Percentiles rank a stretch among this genome's conserved stretches.
Conservation (phyloP, 2,888 invertebrate species). For the Danaus chrysippus region DNA sequence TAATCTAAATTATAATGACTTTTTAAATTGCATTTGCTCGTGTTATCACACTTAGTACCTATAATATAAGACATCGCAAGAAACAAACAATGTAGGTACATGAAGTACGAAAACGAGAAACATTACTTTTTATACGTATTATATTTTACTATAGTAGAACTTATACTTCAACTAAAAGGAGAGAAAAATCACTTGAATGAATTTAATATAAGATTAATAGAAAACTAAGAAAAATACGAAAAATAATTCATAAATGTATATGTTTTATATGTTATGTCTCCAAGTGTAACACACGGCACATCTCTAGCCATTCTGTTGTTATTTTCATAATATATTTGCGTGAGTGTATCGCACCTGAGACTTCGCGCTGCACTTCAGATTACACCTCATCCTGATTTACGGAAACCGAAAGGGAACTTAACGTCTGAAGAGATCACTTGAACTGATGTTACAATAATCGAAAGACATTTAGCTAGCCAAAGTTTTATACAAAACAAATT, state of each 20-base stretch:
- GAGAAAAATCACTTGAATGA: too few relatives aligned
- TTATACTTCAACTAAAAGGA: too few relatives aligned
- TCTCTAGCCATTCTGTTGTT: conserved; percentile 58
- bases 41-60: conserved; percentile 16
- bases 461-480: too few relatives aligned
- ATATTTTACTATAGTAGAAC: too few relatives aligned
- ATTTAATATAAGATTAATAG: too few relatives aligned
- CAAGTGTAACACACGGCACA: conserved; percentile 40
- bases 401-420: conserved; percentile 53
- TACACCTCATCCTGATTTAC: conserved; percentile 58
- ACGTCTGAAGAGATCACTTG: conserved; percentile 37
- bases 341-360: conserved; percentile 74
- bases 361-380: conserved; percentile 71
- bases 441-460: neutral
- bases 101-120: too few relatives aligned
- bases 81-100: neutral
- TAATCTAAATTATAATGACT: conserved; percentile 22
- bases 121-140: too few relatives aligned
- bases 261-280: neutral
- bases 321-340: conserved; percentile 78
- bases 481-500: neutral
- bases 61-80: neutral
- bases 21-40: conserved; percentile 24
- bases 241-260: too few relatives aligned
- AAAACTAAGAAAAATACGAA: too few relatives aligned